Evolutionary conservation across 2,113 vertebrate species (phyloP).

Genomic region (Poeciliopsis prolifica): DNA sequence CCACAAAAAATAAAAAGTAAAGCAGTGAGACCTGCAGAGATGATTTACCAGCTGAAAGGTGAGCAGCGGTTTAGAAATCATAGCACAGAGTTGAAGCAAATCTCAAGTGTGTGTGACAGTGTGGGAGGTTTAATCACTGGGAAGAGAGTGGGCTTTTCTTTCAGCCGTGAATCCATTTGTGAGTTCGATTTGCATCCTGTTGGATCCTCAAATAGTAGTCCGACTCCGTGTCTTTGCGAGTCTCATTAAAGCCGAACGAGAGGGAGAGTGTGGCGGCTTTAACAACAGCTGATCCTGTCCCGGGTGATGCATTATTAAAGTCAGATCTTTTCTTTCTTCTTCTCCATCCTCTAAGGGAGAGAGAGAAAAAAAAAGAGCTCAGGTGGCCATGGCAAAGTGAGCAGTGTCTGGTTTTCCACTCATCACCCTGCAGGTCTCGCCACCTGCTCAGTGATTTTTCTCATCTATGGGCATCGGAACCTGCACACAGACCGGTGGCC

Average conservation of each 20-base stretch:
- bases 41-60: conserved; percentile 11
- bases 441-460: conserved; percentile 21
- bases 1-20: not conserved
- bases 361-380: conserved; percentile 28
- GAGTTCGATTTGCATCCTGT: conserved; percentile 19
- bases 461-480: conserved; percentile 61
- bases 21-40: not conserved
- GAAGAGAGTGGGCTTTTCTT: conserved; percentile 54
- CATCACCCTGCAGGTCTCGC: conserved; percentile 22
- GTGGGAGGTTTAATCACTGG: conserved; percentile 45
- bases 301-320: conserved; percentile 61
- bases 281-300: conserved; percentile 50
- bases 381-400: conserved; percentile 32
- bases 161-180: conserved; percentile 53
- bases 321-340: conserved; percentile 3
- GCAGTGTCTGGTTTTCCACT: conserved; percentile 8
- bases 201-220: conserved; percentile 51
- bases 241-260: conserved; percentile 37
- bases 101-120: conserved; percentile 2
- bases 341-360: not conserved
- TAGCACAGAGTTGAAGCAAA: not conserved
- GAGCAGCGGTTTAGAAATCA: not conserved
- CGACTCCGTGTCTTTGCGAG: conserved; percentile 1
- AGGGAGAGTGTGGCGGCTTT: conserved; percentile 30
- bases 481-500: not conserved